phyloP scores from a whole-genome alignment of 2,797 vertebrate species.

The Anas acuta region DNA sequence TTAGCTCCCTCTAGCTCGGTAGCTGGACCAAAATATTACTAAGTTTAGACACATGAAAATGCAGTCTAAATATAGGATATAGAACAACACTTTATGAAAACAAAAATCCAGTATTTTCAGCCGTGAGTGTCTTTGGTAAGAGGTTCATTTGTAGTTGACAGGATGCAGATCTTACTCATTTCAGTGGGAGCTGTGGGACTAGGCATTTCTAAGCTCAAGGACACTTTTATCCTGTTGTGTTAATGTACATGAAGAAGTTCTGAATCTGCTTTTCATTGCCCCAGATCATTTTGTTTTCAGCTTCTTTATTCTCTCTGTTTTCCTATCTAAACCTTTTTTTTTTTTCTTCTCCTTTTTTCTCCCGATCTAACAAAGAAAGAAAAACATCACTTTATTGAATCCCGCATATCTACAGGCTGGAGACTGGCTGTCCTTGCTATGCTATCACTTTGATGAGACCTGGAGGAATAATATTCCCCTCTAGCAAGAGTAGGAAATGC shows the following conservation, averaged over 20 bases:
- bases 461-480: background rate
- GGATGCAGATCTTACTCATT: background rate
- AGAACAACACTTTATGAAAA: conserved; percentile 12
- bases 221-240: background rate
- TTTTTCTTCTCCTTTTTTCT: background rate
- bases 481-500: background rate
- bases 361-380: background rate
- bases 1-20: conserved; percentile 2
- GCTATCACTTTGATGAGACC: background rate
- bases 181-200: background rate
- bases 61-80: conserved; percentile 20
- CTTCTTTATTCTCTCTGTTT: background rate
- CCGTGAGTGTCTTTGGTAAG: conserved; percentile 17
- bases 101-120: conserved; percentile 15
- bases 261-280: background rate
- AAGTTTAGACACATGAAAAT: conserved; percentile 22
- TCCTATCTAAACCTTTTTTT: background rate
- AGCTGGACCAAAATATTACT: background rate
- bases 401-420: background rate
- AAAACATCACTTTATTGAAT: background rate
- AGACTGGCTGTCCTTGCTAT: background rate
- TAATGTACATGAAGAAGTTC: background rate
- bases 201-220: background rate
- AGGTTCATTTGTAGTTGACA: background rate
- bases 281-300: background rate